Base-by-base conservation (phyloP, 2,888 invertebrate species). In the Ametastegia equiseti region DNA sequence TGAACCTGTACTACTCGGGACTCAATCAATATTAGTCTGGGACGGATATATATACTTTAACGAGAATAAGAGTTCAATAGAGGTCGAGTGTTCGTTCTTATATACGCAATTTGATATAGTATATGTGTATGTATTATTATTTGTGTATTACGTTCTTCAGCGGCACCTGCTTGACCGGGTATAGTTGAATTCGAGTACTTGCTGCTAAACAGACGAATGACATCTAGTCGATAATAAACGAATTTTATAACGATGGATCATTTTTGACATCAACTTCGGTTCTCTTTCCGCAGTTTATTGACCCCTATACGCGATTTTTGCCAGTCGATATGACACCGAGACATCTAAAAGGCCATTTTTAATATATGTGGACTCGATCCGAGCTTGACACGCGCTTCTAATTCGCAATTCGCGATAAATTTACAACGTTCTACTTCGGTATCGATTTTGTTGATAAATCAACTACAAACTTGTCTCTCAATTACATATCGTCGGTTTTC, bases 211-310 rank as follows among this genome's bases (percentile, higher is more conserved):
- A n/a, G n/a, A n/a, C n/a, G n/a, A n/a, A n/a, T n/a, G n/a, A n/a
- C 71, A 27, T 1, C 45, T 30, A 45, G 71, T 71, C 15, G n/a
- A 71, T 47, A 30, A 27, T 47, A 45, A 27, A 7, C 30, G 1
- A 0, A 71, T 45, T 71, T 45, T 67, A 71, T 15, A 30, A 45
- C 13, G 71, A 71, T 71, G 30, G 15, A 30, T 36, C 36, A 9
- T 75, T 75, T 50, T 11, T 54, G 33, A n/a, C 19, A 11, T 13
- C 9, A 30, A 13, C 45, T 45, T 36, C 30, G 45, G 15, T 45
- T 30, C 13, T 33, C 54, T 50, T 23, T 19, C n/a, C 36, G 54
- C 54, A 75, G 75, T 75, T 75, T 75, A 50, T 75, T 75, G 75
- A 75, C 75, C 75, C 36, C 75, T 4, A 33, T n/a, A n/a, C 33